These are phyloP conservation scores for Drosophila santomea DNA, from an alignment of 1,140 invertebrate species.

Conservation along the genomic window DNA sequence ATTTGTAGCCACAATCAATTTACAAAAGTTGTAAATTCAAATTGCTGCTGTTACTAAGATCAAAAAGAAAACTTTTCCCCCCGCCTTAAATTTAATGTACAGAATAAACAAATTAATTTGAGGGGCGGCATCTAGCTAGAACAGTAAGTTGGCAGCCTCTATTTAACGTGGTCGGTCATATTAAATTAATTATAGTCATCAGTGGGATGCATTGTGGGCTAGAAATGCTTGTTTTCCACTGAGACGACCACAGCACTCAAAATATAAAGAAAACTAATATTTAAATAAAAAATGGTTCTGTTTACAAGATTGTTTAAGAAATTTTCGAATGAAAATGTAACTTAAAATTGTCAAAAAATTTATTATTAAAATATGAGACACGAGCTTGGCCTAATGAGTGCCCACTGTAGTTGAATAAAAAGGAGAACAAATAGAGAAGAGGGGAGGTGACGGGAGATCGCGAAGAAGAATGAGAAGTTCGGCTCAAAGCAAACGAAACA, in stretches of 20 bases:
- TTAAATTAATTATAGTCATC: slow-evolving; percentile 47
- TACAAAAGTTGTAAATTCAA: too few relatives aligned
- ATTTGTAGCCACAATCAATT: background rate
- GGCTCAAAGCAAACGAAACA: slow-evolving; percentile 19
- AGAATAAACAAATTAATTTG: slow-evolving; percentile 12
- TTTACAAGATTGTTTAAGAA: too few relatives aligned
- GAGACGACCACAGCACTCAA: slow-evolving; percentile 6
- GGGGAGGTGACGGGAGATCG: slow-evolving; percentile 8
- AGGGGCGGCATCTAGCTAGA: background rate
- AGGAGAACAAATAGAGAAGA: background rate
- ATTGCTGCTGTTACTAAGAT: too few relatives aligned
- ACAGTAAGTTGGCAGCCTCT: slow-evolving; percentile 1
- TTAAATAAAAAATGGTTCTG: too few relatives aligned
- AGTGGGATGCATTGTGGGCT: slow-evolving; percentile 25
- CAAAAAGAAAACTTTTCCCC: background rate
- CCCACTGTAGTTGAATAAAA: slow-evolving; percentile 13
- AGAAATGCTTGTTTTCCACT: slow-evolving; percentile 12
- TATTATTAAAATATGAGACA: background rate
- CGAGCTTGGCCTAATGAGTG: background rate
- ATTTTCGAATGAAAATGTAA: too few relatives aligned
- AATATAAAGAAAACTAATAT: background rate
- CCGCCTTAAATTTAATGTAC: background rate
- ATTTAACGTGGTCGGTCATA: slow-evolving; percentile 17
- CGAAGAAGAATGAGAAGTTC: slow-evolving; percentile 34
- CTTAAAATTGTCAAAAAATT: too few relatives aligned